A percentile compares a stretch with the other conserved stretches of the same genome.
Conservation (phyloP, 2,113 vertebrate species). For the Aythya baeri region DNA sequence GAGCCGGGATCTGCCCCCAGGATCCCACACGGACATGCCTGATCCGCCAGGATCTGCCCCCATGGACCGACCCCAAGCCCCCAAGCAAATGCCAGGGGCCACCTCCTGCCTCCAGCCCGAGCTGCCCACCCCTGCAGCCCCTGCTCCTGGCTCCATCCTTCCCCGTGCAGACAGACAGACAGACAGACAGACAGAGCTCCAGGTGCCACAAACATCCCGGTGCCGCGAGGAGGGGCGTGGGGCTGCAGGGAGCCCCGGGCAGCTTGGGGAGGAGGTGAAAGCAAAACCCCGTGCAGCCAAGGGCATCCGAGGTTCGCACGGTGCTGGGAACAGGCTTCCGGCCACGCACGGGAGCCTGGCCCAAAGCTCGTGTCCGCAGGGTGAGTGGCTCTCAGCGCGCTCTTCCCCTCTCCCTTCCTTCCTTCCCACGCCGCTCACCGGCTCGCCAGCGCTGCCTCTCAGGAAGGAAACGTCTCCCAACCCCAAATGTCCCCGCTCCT, state of each 20-base stretch:
- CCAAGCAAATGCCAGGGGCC: background rate
- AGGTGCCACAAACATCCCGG: background rate
- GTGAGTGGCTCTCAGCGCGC: background rate
- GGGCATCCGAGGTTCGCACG: accelerated
- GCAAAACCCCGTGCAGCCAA: accelerated
- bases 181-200: background rate
- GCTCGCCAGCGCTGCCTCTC: background rate
- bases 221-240: background rate
- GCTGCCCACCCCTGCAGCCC: background rate
- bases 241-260: background rate
- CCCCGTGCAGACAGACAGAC: background rate
- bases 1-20: accelerated
- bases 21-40: too few species aligned
- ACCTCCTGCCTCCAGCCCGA: background rate
- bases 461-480: background rate
- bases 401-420: background rate
- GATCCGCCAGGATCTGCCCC: background rate
- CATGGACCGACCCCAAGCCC: accelerated
- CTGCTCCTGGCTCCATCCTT: background rate
- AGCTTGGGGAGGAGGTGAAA: accelerated
- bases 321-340: background rate
- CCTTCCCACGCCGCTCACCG: background rate
- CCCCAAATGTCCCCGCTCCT: background rate
- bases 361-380: background rate
- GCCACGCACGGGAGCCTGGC: accelerated